A percentile compares a stretch with the other conserved stretches of the same genome.
Conservation (phyloP, 2,888 invertebrate species). For the Pachydiplax longipennis region DNA sequence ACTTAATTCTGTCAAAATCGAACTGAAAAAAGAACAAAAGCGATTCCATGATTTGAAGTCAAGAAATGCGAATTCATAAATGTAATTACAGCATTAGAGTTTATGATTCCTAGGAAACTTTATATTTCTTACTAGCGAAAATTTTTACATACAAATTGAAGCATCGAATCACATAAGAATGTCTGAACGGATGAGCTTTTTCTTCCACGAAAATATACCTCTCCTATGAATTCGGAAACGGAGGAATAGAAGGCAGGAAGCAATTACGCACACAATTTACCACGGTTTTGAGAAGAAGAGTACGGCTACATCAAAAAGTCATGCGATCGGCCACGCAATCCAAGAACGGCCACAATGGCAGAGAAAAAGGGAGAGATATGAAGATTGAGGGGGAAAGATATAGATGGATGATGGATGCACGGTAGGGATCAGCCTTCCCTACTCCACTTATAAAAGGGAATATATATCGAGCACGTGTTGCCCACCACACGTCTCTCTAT, state of each 20-base stretch:
- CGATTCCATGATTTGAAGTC: too few species aligned
- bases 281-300: background rate
- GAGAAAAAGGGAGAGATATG: background rate
- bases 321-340: background rate
- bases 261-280: background rate
- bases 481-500: background rate
- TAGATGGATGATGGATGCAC: background rate
- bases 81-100: too few species aligned
- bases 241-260: background rate
- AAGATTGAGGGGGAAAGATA: background rate
- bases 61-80: too few species aligned
- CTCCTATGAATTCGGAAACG: background rate
- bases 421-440: background rate
- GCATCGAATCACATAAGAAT: too few species aligned
- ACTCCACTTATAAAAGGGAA: background rate
- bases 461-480: conserved; percentile 1
- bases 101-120: too few species aligned
- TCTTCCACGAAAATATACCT: too few species aligned
- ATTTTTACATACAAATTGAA: too few species aligned
- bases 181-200: too few species aligned
- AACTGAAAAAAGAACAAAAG: too few species aligned
- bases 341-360: background rate
- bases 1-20: too few species aligned
- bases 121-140: too few species aligned
- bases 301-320: background rate